These are phyloP conservation scores for Taeniopygia guttata DNA, from an alignment of 2,797 vertebrate species.

Conservation along the genomic window DNA sequence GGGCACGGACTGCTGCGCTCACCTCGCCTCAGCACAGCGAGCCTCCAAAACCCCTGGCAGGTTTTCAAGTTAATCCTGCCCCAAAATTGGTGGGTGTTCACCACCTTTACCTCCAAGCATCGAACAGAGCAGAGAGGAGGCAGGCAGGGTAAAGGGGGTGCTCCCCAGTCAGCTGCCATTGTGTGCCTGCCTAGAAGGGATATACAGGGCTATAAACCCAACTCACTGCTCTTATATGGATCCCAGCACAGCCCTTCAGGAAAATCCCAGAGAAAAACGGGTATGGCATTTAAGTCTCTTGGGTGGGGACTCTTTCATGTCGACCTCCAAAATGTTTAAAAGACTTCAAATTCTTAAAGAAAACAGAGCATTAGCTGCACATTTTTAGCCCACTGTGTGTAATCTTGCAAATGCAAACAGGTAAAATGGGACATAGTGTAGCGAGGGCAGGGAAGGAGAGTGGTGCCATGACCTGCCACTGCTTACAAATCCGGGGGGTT, in stretches of 20 bases:
- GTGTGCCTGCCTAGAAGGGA: neutral
- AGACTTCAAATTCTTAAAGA: neutral
- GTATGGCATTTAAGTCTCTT: neutral
- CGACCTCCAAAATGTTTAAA: neutral
- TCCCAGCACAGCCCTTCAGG: neutral
- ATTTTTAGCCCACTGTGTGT: neutral
- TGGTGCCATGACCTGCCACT: rapidly evolving
- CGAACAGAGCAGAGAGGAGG: neutral
- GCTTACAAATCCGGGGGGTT: neutral
- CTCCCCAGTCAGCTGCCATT: neutral
- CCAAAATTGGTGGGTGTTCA: neutral
- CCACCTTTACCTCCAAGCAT: neutral
- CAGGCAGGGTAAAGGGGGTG: neutral
- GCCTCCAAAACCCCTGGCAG: conserved; percentile 29
- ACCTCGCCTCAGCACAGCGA: neutral
- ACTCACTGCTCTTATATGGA: neutral
- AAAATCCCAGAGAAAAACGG: neutral
- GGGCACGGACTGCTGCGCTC: conserved; percentile 49
- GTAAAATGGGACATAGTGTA: rapidly evolving
- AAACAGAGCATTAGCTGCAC: neutral
- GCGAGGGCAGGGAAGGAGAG: rapidly evolving
- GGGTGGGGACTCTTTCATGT: neutral
- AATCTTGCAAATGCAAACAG: neutral
- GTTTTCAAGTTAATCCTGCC: conserved; percentile 18
- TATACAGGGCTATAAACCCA: neutral